These are phyloP conservation scores for Vidua chalybeata DNA, from an alignment of 2,113 vertebrate species.

Conservation along the genomic window DNA sequence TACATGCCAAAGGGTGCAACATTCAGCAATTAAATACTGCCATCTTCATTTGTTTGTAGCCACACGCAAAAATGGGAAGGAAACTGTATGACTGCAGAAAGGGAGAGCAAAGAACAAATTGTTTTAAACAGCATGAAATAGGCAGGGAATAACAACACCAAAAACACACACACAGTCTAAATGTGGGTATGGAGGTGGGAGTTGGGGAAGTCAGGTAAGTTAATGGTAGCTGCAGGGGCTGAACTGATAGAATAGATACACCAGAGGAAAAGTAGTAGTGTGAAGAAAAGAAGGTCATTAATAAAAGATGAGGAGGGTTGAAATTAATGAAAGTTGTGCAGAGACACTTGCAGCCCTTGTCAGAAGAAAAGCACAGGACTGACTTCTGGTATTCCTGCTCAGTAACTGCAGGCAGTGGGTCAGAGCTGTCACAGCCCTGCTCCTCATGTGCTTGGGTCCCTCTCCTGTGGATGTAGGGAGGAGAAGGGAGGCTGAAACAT, in stretches of 20 bases:
- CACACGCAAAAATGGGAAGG: neutral
- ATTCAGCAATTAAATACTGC: neutral
- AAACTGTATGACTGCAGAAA: neutral
- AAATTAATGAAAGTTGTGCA: slow-evolving; percentile 3
- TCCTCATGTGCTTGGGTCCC: neutral
- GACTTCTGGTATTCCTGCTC: neutral
- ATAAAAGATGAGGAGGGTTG: slow-evolving; percentile 6
- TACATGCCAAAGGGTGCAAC: neutral
- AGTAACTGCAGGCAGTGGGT: neutral
- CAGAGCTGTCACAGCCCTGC: neutral
- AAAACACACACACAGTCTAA: neutral
- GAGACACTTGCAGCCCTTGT: neutral
- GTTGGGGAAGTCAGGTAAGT: neutral
- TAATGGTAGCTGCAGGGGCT: neutral
- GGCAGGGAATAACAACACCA: neutral
- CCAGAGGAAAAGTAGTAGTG: neutral
- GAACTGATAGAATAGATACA: neutral
- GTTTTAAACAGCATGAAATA: neutral
- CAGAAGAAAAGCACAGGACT: neutral
- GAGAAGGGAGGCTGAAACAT: neutral
- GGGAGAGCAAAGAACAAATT: neutral
- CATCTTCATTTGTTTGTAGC: neutral
- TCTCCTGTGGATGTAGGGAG: neutral
- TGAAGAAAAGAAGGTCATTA: neutral
- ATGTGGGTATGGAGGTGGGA: fast-evolving